Evolutionary conservation across 2,888 invertebrate genomes (phyloP).

Genomic region (Andrena flavipes): DNA sequence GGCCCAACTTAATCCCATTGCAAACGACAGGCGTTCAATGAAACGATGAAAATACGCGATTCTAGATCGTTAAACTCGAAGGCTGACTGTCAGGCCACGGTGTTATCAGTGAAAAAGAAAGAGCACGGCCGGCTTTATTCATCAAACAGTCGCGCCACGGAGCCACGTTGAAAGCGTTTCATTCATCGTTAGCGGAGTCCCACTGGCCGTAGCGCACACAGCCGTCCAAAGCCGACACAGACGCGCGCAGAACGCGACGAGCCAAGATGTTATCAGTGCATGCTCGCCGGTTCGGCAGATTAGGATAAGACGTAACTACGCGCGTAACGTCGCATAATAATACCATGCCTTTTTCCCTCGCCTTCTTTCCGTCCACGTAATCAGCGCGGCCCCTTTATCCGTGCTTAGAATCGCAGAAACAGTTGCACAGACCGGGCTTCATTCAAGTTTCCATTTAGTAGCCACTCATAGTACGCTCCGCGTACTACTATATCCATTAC

Average conservation of each 20-base stretch:
- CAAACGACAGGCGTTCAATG: background rate
- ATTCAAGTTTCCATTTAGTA: conserved; percentile 77
- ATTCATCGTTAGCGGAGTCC: conserved; percentile 40
- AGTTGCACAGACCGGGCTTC: conserved; percentile 68
- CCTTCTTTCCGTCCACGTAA: conserved; percentile 69
- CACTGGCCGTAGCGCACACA: conserved; percentile 3
- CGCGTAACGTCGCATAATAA: conserved; percentile 64
- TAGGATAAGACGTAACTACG: conserved; percentile 53
- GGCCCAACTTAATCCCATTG: too few relatives aligned
- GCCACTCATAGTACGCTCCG: conserved; percentile 71
- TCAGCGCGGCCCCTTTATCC: conserved; percentile 73
- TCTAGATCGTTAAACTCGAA: background rate
- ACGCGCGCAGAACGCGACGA: conserved; percentile 18
- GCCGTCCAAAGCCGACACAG: conserved; percentile 22
- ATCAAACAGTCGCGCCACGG: conserved; percentile 8
- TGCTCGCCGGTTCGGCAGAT: conserved; percentile 52
- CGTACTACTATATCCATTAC: conserved; percentile 69
- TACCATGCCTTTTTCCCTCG: conserved; percentile 31
- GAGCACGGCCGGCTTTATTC: conserved; percentile 8
- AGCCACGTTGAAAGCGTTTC: conserved; percentile 49
- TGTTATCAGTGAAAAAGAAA: background rate
- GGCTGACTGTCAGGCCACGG: background rate
- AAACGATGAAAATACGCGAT: background rate
- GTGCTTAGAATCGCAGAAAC: conserved; percentile 72
- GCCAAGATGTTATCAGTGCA: conserved; percentile 51